Conservation (phyloP, 2,888 invertebrate species). For the Ormia ochracea region DNA sequence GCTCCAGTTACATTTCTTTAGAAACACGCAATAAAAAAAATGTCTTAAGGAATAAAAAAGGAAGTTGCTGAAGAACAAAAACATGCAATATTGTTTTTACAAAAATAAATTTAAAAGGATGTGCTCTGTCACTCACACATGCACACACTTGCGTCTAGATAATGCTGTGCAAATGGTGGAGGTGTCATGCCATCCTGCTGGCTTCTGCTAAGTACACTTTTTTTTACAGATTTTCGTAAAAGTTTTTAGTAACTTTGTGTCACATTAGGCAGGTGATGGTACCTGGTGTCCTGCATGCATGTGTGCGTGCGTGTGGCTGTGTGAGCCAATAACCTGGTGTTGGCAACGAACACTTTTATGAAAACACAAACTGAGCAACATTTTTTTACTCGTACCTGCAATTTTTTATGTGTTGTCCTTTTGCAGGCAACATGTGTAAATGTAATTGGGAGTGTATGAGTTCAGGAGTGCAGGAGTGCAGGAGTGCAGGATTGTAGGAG, state of each 20-base stretch:
- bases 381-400: neutral
- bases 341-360: neutral
- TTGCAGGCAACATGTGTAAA: neutral
- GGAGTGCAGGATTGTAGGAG: no score
- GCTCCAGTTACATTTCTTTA: conserved; percentile 9
- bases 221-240: neutral
- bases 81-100: conserved; percentile 17
- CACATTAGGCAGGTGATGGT: conserved; percentile 46
- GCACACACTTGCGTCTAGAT: neutral
- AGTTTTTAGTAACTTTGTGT: conserved; percentile 35
- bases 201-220: neutral
- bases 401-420: neutral
- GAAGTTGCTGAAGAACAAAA: conserved; percentile 33
- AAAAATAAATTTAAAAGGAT: neutral
- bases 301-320: neutral
- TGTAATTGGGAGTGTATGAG: conserved; percentile 1
- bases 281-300: neutral
- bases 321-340: conserved; percentile 34
- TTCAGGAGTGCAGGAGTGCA: no score
- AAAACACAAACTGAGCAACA: neutral
- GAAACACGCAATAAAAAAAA: neutral
- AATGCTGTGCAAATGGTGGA: neutral
- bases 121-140: neutral
- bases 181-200: neutral
- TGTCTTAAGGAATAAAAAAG: neutral